These are phyloP conservation scores for Platysteira castanea DNA, from an alignment of 2,113 vertebrate genomes.

Conservation along the genomic window DNA sequence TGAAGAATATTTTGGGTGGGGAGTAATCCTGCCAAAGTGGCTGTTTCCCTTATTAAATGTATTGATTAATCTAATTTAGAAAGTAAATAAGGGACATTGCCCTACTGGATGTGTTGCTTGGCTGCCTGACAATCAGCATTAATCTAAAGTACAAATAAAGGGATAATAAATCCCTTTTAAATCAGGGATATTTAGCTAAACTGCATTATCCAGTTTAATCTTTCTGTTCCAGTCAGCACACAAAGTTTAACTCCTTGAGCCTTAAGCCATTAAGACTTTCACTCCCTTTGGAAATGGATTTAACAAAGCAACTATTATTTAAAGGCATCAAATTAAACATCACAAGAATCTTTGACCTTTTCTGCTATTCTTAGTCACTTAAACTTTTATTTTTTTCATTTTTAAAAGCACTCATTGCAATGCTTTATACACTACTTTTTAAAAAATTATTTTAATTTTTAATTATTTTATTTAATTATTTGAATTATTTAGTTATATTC, in stretches of 20 bases:
- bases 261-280: neutral
- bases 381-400: neutral
- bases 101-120: neutral
- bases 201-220: neutral
- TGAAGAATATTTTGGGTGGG: neutral
- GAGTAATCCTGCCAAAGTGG: neutral
- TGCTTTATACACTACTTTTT: neutral
- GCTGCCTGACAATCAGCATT: neutral
- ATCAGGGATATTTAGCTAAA: neutral
- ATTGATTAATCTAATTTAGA: neutral
- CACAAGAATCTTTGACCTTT: neutral
- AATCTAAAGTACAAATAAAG: neutral
- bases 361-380: neutral
- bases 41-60: neutral
- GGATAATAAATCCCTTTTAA: neutral
- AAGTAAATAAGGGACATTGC: neutral
- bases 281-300: neutral
- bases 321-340: neutral
- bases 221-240: neutral
- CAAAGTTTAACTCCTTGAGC: neutral
- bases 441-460: neutral
- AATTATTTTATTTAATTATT: neutral
- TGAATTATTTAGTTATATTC: too few species aligned
- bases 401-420: neutral
- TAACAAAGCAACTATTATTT: neutral